phyloP scores from a whole-genome alignment of 2,888 invertebrate genomes.

The Penaeus monodon region DNA sequence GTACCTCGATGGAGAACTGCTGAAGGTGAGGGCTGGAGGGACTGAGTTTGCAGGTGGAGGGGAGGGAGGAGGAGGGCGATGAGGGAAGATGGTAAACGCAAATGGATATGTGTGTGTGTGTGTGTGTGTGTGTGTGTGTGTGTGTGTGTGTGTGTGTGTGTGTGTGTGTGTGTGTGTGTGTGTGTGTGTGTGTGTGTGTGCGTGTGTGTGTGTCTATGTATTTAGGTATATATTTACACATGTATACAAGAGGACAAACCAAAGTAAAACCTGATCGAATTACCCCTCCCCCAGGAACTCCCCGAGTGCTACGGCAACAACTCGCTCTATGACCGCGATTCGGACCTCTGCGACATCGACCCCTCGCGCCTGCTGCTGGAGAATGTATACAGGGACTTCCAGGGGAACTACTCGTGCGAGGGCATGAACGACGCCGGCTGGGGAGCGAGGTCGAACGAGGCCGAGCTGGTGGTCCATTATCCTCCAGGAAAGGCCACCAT shows the following conservation, averaged over 20 bases:
- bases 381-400: conserved; percentile 79
- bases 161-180: no score
- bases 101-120: background rate
- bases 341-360: conserved; percentile 83
- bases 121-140: no score
- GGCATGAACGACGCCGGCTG: conserved; percentile 91
- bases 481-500: conserved; percentile 57
- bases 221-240: no score
- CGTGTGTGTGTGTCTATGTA: no score
- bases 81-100: background rate
- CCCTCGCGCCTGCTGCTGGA: conserved; percentile 87
- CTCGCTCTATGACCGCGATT: conserved; percentile 33
- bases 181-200: no score
- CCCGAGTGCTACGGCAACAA: conserved; percentile 58
- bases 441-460: conserved; percentile 83
- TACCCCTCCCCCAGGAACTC: conserved; percentile 45
- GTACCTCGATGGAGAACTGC: conserved; percentile 85
- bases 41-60: background rate
- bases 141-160: no score
- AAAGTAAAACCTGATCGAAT: no score
- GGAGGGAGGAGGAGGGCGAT: background rate
- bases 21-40: conserved; percentile 78
- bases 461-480: conserved; percentile 83
- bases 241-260: no score
- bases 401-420: conserved; percentile 93